A percentile compares a stretch with the other conserved stretches of the same genome.
phyloP scores from a whole-genome alignment of 2,113 vertebrate genomes.

The Sakesphorus luctuosus region DNA sequence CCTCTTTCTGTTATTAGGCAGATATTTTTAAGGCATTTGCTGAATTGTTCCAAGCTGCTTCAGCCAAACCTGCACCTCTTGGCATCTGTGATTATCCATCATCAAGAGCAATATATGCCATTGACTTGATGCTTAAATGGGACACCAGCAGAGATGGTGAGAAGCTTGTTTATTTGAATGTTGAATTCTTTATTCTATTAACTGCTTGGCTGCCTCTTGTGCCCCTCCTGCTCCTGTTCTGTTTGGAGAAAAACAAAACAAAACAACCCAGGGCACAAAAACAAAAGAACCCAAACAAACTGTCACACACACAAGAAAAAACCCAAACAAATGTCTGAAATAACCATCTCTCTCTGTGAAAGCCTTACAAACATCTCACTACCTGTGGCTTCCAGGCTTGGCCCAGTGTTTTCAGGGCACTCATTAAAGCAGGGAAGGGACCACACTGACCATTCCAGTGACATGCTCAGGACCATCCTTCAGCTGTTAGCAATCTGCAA shows the following conservation, averaged over 20 bases:
- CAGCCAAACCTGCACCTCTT: conserved; percentile 84
- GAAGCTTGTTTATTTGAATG: background rate
- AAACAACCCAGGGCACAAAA: background rate
- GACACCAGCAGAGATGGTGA: conserved; percentile 80
- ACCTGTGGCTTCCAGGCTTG: background rate
- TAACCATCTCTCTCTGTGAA: background rate
- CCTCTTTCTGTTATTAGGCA: conserved; percentile 63
- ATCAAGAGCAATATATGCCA: conserved; percentile 90
- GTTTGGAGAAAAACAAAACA: background rate
- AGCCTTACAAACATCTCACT: background rate
- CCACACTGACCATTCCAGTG: background rate
- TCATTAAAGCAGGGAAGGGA: background rate
- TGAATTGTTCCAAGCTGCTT: conserved; percentile 86
- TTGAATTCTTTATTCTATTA: background rate
- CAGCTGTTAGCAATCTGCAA: background rate
- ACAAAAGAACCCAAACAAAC: background rate
- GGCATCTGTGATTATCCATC: conserved; percentile 88
- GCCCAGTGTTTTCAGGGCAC: background rate
- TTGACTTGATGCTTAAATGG: conserved; percentile 98
- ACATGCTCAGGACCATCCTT: background rate
- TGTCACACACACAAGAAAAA: background rate
- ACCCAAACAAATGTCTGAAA: background rate
- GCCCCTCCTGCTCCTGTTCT: background rate
- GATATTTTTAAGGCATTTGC: conserved; percentile 84
- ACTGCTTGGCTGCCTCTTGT: background rate